phyloP scores from a whole-genome alignment of 1,140 invertebrate genomes.

The Nasonia vitripennis region DNA sequence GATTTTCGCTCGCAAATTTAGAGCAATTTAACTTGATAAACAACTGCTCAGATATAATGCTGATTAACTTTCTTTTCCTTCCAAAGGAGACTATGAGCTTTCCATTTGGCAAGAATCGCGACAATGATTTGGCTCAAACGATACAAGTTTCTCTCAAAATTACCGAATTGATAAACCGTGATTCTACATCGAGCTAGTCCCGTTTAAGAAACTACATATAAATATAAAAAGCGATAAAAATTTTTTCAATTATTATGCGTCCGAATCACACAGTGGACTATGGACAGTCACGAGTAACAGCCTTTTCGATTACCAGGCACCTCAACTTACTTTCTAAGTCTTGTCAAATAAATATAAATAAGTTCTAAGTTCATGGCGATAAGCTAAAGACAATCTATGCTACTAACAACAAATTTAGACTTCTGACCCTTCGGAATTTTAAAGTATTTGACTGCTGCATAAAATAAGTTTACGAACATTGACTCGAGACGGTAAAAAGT shows the following conservation, averaged over 20 bases:
- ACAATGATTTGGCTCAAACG: slow-evolving; percentile 20
- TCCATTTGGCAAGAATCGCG: slow-evolving; percentile 45
- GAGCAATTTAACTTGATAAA: not conserved
- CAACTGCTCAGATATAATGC: not conserved
- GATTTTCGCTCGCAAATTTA: slow-evolving; percentile 11
- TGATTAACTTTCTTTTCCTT: slow-evolving; percentile 30
- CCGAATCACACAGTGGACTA: slow-evolving; percentile 62
- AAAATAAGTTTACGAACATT: not conserved
- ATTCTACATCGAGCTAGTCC: not conserved
- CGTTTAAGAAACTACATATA: not conserved
- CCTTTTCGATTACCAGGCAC: slow-evolving; percentile 64
- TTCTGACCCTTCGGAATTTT: slow-evolving; percentile 38
- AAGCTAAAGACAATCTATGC: slow-evolving; percentile 24
- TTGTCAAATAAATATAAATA: slow-evolving; percentile 67
- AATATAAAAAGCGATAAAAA: slow-evolving; percentile 40
- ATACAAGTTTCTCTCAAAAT: not conserved
- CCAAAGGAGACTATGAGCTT: slow-evolving; percentile 29
- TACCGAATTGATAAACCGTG: not conserved
- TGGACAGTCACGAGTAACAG: slow-evolving; percentile 58
- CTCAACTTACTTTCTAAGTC: slow-evolving; percentile 62
- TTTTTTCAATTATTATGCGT: slow-evolving; percentile 58
- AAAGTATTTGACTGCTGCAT: not conserved
- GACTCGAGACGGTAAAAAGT: not conserved
- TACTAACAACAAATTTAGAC: slow-evolving; percentile 19
- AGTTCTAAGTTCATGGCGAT: slow-evolving; percentile 36